These are phyloP conservation scores for Cephus nigrinus DNA, from an alignment of 2,888 invertebrate genomes.

Conservation along the genomic window DNA sequence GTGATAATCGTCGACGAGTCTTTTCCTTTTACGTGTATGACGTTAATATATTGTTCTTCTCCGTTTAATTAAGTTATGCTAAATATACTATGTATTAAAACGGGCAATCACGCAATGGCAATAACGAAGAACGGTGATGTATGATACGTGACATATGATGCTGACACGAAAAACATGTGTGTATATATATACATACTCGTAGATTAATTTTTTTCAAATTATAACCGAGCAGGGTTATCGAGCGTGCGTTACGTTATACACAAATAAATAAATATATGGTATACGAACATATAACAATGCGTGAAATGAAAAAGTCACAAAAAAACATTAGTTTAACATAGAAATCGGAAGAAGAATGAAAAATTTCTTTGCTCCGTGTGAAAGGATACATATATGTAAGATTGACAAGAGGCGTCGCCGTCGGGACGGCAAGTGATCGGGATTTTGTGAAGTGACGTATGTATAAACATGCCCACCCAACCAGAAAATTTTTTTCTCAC, in stretches of 20 bases:
- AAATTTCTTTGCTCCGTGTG: neutral
- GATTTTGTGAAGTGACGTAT: neutral
- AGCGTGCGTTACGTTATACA: neutral
- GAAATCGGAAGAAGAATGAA: neutral
- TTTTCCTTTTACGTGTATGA: too few species aligned
- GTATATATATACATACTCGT: neutral
- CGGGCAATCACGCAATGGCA: neutral
- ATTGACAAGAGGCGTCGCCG: neutral
- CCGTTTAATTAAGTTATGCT: neutral
- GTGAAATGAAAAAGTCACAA: neutral
- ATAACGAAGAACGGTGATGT: neutral
- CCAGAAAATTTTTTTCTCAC: neutral
- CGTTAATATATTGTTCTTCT: neutral
- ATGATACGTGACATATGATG: neutral
- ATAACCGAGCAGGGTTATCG: neutral
- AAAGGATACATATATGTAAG: neutral
- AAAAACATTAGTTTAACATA: neutral
- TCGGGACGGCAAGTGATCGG: neutral
- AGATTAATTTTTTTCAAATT: neutral
- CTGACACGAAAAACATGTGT: neutral
- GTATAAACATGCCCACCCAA: constrained; percentile 20
- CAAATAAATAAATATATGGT: neutral
- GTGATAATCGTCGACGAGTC: too few species aligned
- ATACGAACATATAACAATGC: neutral
- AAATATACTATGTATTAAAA: neutral